Evolutionary conservation across 2,797 vertebrate species (phyloP), one percentile per base, ranked within the genome.

Genomic region (Ctenosaura bakeri): DNA sequence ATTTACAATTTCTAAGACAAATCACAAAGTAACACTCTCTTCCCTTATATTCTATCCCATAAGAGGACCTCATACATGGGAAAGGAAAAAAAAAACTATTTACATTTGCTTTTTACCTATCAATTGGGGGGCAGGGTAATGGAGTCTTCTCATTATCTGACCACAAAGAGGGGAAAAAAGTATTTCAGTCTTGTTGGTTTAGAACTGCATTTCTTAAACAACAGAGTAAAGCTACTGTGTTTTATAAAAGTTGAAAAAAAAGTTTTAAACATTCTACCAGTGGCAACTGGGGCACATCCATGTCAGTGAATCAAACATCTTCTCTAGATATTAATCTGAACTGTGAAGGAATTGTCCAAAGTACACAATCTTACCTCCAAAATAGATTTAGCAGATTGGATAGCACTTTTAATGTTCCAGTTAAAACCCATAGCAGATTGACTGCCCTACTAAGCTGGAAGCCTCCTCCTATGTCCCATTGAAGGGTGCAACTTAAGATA

Each of bases 91-190:
- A 76, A 83, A 76, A 83, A 26, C 18, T 76, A n/a, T 76, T 80
- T 84, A 4, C 66, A 87, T 29, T 3, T 7, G 1, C 0, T 0
- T 12, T 0, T 0, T 0, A 20, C 0, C 12, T 32, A 9, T 20
- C 56, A 54, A 2, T 32, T 42, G 74, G 42, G 8, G 18, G 59
- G 74, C 24, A 3, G 20, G 59, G 2, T 8, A 18, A 38, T n/a
- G 7, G 50, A 74, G 10, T 12, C 16, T n/a, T 46, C 42, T 64
- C 22, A 50, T 84, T 52, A 20, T 8, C 42, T 71, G 26, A 46
- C 50, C 24, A 71, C 16, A 85, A 73, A 9, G 29, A 12, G 10
- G 4, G 4, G 4, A 35, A 54, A 74, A 54, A 35, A 4, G 29
- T 24, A 56, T 86, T 38, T 12, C 50, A 74, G 12, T 26, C 54